Evolutionary conservation across 2,113 vertebrate species (phyloP).

Genomic region (Vicugna pacos): DNA sequence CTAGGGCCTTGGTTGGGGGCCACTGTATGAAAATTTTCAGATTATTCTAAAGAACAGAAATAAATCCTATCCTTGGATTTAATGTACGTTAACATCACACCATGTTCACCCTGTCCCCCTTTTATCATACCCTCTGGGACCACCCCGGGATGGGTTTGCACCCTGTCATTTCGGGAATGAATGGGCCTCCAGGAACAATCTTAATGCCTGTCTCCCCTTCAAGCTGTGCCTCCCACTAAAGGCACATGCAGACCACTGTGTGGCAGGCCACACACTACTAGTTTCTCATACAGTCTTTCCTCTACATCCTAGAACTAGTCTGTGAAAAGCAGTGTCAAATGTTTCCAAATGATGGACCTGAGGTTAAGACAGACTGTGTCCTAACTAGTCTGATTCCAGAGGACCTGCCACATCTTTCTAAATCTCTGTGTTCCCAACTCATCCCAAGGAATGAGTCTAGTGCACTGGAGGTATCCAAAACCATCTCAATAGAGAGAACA

Average conservation of each 20-base stretch:
- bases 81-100: neutral
- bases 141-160: neutral
- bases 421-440: neutral
- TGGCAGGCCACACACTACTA: neutral
- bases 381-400: neutral
- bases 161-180: neutral
- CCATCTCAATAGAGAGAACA: neutral
- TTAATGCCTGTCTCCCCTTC: neutral
- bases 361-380: neutral
- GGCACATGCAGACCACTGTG: neutral
- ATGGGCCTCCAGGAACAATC: neutral
- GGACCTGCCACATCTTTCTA: neutral
- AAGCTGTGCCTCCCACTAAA: neutral
- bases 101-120: neutral
- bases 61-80: neutral
- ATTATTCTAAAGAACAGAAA: neutral
- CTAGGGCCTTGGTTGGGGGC: neutral
- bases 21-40: neutral
- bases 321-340: neutral
- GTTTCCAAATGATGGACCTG: neutral
- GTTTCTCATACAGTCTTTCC: neutral
- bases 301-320: neutral
- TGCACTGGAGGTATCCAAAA: neutral
- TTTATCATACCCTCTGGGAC: neutral
- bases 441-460: neutral